These are phyloP conservation scores for Macrobrachium nipponense DNA, from an alignment of 1,140 invertebrate genomes.

Conservation along the genomic window DNA sequence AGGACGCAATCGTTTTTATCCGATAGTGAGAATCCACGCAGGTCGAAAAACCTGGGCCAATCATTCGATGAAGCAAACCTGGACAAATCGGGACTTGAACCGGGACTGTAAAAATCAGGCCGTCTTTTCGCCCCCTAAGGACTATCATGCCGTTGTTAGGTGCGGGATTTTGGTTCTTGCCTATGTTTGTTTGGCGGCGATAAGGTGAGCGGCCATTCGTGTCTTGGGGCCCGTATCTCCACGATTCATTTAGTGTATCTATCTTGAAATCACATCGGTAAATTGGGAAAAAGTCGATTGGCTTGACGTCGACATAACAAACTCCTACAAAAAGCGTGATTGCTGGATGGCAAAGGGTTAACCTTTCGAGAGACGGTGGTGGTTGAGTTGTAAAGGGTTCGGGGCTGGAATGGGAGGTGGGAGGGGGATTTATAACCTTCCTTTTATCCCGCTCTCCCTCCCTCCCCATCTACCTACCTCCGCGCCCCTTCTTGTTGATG, in stretches of 20 bases:
- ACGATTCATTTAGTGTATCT: constrained; percentile 21
- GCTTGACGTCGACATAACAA: constrained; percentile 18
- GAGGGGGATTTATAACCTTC: neutral
- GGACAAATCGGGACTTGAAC: constrained; percentile 26
- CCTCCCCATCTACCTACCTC: too few species aligned
- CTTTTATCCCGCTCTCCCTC: too few species aligned
- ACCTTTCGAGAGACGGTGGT: neutral
- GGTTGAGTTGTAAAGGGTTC: neutral
- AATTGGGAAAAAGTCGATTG: constrained; percentile 23
- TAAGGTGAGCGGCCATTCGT: constrained; percentile 20
- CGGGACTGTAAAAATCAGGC: constrained; percentile 26
- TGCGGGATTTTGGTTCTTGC: neutral
- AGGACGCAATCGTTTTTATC: too few species aligned
- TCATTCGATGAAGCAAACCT: constrained; percentile 17
- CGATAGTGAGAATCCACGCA: too few species aligned
- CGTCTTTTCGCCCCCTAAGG: constrained; percentile 7
- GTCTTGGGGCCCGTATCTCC: constrained; percentile 1
- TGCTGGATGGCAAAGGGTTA: neutral
- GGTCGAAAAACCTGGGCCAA: neutral
- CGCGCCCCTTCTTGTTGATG: too few species aligned
- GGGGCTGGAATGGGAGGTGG: neutral
- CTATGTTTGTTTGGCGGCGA: neutral
- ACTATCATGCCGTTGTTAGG: neutral
- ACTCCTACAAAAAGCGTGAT: constrained; percentile 9
- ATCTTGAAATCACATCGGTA: constrained; percentile 12